A percentile compares a stretch with the other conserved stretches of the same genome.
phyloP scores from a whole-genome alignment of 1,140 invertebrate genomes.

The Agraylea sexmaculata region DNA sequence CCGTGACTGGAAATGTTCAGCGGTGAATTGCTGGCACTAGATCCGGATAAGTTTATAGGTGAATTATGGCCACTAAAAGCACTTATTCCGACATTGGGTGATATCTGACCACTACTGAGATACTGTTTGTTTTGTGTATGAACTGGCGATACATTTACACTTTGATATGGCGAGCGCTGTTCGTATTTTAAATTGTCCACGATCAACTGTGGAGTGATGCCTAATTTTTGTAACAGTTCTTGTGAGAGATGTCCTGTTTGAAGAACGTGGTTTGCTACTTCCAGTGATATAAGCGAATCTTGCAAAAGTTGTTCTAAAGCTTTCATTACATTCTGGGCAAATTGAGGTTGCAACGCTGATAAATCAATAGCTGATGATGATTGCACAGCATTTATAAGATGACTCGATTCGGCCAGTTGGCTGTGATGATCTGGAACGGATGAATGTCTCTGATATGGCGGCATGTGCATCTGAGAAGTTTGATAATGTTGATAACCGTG shows the following conservation, averaged over 20 bases:
- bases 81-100: constrained; percentile 20
- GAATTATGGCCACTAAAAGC: constrained; percentile 10
- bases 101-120: constrained; percentile 24
- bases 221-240: constrained; percentile 30
- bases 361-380: constrained; percentile 25
- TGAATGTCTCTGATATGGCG: constrained; percentile 16
- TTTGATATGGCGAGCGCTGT: constrained; percentile 13
- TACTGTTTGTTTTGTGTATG: constrained; percentile 13
- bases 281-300: constrained; percentile 30
- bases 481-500: constrained; percentile 29
- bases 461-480: constrained; percentile 17
- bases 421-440: constrained; percentile 5
- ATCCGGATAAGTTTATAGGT: constrained; percentile 16
- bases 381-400: constrained; percentile 17
- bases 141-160: constrained; percentile 18
- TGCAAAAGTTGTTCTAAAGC: constrained; percentile 30
- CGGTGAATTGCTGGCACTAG: constrained; percentile 13
- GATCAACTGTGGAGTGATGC: constrained; percentile 21
- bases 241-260: constrained; percentile 33
- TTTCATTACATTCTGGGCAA: constrained; percentile 27
- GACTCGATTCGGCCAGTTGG: constrained; percentile 5
- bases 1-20: constrained; percentile 15
- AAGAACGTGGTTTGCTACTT: constrained; percentile 30
- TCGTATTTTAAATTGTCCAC: constrained; percentile 17
- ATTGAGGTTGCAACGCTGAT: constrained; percentile 20